Evolutionary conservation across 1,140 invertebrate species (phyloP).

Genomic region (Drosophila truncata): DNA sequence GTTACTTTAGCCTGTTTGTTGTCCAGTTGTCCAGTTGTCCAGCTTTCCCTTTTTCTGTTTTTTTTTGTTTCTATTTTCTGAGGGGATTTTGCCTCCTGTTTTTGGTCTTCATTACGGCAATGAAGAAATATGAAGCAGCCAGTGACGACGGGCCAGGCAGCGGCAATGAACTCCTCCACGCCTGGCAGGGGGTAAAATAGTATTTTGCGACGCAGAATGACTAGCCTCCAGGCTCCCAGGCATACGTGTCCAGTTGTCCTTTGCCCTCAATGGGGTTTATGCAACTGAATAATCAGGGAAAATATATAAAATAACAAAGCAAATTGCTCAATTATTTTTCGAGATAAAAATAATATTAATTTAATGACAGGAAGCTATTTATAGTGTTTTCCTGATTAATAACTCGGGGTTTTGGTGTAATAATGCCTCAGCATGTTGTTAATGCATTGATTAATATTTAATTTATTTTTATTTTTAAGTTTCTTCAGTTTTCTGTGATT

Average conservation of each 20-base stretch:
- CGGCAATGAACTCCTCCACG: slow-evolving; percentile 16
- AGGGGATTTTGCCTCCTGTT: slow-evolving; percentile 16
- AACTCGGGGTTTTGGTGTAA: not conserved
- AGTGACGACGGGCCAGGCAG: slow-evolving; percentile 26
- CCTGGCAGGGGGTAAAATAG: slow-evolving; percentile 22
- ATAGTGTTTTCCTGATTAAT: not conserved
- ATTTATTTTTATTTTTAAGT: no score
- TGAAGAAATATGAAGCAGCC: slow-evolving; percentile 71
- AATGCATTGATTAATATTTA: not conserved
- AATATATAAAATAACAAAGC: not conserved
- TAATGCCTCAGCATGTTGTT: not conserved
- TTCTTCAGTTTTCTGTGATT: no score
- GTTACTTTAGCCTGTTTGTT: slow-evolving; percentile 14
- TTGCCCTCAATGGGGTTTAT: slow-evolving; percentile 8
- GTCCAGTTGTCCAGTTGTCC: not conserved
- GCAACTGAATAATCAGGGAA: slow-evolving; percentile 1
- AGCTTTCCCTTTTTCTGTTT: slow-evolving; percentile 2
- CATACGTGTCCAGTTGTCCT: slow-evolving; percentile 27
- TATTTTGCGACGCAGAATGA: slow-evolving; percentile 48
- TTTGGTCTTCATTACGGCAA: slow-evolving; percentile 47
- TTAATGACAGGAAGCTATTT: not conserved
- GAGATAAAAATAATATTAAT: not conserved
- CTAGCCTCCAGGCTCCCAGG: slow-evolving; percentile 17
- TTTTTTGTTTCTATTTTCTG: not conserved
- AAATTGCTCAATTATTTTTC: slow-evolving; percentile 5